A percentile compares a stretch with the other conserved stretches of the same genome.
Evolutionary conservation across 2,113 vertebrate genomes (phyloP).

Genomic region (Tichodroma muraria): DNA sequence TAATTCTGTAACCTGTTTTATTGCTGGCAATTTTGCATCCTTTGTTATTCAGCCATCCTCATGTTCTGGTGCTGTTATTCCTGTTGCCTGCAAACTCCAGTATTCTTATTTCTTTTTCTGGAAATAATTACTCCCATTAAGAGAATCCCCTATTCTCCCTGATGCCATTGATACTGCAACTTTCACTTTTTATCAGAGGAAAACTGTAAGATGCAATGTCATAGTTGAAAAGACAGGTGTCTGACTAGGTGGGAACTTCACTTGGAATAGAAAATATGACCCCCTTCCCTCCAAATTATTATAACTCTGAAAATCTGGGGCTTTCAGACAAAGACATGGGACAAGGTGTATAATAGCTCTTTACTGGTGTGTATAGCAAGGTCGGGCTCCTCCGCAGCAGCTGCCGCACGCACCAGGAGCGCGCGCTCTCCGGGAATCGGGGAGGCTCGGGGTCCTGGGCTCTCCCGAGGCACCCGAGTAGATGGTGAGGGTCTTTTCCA

Average conservation of each 20-base stretch:
- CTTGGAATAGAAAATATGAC: not conserved
- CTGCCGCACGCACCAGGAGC: too few species aligned
- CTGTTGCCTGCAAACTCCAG: not conserved
- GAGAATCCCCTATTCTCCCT: not conserved
- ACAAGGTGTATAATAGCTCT: not conserved
- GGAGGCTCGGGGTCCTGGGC: too few species aligned
- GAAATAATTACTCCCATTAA: not conserved
- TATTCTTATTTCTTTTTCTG: not conserved
- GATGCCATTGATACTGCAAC: not conserved
- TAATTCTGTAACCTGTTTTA: not conserved
- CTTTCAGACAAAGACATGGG: not conserved
- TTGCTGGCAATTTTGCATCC: not conserved
- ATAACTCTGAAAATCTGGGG: not conserved
- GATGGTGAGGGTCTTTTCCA: not conserved
- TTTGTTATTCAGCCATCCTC: not conserved
- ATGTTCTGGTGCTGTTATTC: not conserved
- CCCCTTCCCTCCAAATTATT: not conserved
- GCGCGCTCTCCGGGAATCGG: fast-evolving
- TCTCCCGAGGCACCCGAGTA: not conserved
- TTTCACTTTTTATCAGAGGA: not conserved
- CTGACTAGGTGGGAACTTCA: not conserved
- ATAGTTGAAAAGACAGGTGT: not conserved
- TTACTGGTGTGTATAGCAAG: not conserved
- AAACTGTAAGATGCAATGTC: not conserved
- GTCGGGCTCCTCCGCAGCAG: not conserved